Evolutionary conservation across 2,113 vertebrate species (phyloP).

Genomic region (Corythoichthys haematopterus): DNA sequence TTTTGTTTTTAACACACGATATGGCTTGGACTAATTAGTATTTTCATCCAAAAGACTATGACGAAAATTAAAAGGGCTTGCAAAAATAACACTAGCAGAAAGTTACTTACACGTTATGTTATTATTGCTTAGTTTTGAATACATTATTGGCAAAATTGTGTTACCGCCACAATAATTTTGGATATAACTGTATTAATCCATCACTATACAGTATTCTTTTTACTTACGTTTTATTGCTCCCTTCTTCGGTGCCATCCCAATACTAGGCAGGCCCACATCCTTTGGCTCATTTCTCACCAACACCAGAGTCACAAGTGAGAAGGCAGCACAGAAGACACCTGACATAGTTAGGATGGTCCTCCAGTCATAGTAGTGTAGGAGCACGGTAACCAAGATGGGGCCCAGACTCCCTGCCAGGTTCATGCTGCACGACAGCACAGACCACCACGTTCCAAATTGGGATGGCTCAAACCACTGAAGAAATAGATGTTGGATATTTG

Average conservation of each 20-base stretch:
- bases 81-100: too few species aligned
- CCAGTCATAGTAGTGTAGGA: slow-evolving; percentile 88
- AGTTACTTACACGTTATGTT: not conserved
- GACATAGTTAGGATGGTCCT: slow-evolving; percentile 83
- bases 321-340: slow-evolving; percentile 77
- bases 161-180: not conserved
- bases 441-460: slow-evolving; percentile 98
- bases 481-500: not conserved
- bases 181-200: not conserved
- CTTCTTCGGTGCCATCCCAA: slow-evolving; percentile 76
- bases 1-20: too few species aligned
- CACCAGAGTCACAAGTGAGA: slow-evolving; percentile 80
- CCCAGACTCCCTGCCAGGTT: slow-evolving; percentile 94
- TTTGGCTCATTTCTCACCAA: slow-evolving; percentile 88
- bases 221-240: slow-evolving; percentile 70
- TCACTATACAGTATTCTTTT: not conserved
- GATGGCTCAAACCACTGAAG: slow-evolving; percentile 94
- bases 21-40: too few species aligned
- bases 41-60: too few species aligned
- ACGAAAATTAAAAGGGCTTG: too few species aligned
- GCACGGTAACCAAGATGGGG: slow-evolving; percentile 81
- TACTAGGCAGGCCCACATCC: slow-evolving; percentile 85
- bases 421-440: slow-evolving; percentile 93
- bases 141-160: not conserved
- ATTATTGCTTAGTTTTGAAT: not conserved